A percentile compares a stretch with the other conserved stretches of the same genome.
Evolutionary conservation across 53 echinoderm and acorn worm species (phyloP).

Genomic region (Apostichopus leukothele): DNA sequence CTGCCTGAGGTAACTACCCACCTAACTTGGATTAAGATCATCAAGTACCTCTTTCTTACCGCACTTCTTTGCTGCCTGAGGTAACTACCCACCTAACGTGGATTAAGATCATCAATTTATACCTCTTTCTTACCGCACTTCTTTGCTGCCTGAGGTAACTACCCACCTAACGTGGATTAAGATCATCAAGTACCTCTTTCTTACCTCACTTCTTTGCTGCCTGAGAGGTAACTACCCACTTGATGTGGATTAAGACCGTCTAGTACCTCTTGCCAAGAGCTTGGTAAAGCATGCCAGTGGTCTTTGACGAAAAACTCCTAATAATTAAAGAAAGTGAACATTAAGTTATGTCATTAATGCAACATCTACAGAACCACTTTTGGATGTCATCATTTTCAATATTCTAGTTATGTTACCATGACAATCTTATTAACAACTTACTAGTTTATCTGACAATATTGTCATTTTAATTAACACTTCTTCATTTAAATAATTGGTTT

Average conservation of each 20-base stretch:
- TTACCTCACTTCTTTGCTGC: constrained; percentile 18
- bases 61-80: not conserved
- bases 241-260: constrained; percentile 51
- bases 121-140: too few species aligned
- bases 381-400: not conserved
- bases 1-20: too few species aligned
- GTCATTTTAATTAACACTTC: too few species aligned
- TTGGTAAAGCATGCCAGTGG: constrained; percentile 68
- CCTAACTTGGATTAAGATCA: too few species aligned
- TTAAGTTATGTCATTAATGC: not conserved
- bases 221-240: constrained; percentile 49
- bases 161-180: too few species aligned
- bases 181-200: not conserved
- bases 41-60: constrained; percentile 35
- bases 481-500: too few species aligned
- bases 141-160: too few species aligned
- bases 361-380: not conserved
- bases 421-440: not conserved
- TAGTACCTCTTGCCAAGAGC: constrained; percentile 65
- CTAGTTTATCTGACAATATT: too few species aligned
- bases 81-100: too few species aligned
- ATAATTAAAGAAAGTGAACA: not conserved
- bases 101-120: too few species aligned
- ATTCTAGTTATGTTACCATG: too few species aligned
- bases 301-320: constrained; percentile 91